These are phyloP conservation scores for Murina feae DNA, from an alignment of 2,113 vertebrate genomes.

Conservation along the genomic window DNA sequence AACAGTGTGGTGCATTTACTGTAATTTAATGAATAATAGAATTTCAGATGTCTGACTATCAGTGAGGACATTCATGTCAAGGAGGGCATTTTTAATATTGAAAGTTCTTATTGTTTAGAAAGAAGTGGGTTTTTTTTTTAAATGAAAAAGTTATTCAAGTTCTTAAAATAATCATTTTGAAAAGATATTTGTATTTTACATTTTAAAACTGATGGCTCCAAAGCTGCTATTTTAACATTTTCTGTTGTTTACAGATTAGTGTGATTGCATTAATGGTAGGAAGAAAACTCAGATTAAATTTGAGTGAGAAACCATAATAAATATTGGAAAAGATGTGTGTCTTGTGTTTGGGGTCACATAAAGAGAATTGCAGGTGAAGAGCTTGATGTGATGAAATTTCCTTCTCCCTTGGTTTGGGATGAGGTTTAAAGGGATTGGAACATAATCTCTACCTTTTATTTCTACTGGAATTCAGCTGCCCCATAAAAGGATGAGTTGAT, in stretches of 20 bases:
- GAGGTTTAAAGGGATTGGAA: neutral
- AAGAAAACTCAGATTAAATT: neutral
- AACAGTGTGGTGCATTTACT: neutral
- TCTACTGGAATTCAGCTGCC: neutral
- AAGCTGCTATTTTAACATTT: neutral
- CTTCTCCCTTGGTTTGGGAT: neutral
- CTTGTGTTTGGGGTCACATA: neutral
- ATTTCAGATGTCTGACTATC: neutral
- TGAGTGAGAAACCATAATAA: slow-evolving; percentile 8
- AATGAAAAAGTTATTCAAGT: neutral
- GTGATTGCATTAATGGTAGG: neutral
- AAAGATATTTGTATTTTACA: neutral
- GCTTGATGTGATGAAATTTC: neutral
- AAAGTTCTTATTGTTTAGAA: neutral
- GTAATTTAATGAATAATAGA: slow-evolving; percentile 6
- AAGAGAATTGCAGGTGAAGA: neutral
- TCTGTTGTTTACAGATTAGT: neutral
- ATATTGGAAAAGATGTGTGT: slow-evolving; percentile 6
- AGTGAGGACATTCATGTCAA: neutral
- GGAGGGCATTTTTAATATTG: neutral
- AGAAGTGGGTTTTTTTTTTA: neutral
- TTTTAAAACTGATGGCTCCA: neutral
- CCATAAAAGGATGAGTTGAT: neutral
- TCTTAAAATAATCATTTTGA: neutral
- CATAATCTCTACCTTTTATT: slow-evolving; percentile 10